Evolutionary conservation across 2,797 vertebrate genomes (phyloP), one percentile per base, ranked within the genome.

Genomic region (Cirrhinus molitorella): DNA sequence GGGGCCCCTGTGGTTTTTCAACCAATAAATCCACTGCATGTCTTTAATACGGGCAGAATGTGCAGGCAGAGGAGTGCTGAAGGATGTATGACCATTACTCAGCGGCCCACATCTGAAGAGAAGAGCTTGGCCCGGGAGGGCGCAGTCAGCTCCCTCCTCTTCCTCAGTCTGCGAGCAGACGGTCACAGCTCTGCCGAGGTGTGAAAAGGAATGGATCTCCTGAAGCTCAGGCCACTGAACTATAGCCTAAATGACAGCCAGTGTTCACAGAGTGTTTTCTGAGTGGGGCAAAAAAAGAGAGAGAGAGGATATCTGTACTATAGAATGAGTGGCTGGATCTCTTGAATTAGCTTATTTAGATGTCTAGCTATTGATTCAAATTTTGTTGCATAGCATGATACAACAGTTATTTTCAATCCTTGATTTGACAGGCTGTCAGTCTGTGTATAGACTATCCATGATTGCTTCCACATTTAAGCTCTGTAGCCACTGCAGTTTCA

Each of bases 31-130:
- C 91, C 88, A 93, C 89, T 82, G 87, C 91, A 92, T 91, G 90
- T 93, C 93, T 94, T 94, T 93, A 94, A 93, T 95, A 92, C 85
- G 87, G 91, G 92, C 92, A 92, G 90, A 91, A 94, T 92, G 92
- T 93, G 92, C 91, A 90, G 90, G 85, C 85, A 92, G 90, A 92
- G 86, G 87, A 92, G 89, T 91, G 88, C 89, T 90, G 91, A 93
- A 87, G 90, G 94, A 94, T 93, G 90, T 92, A 91, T 65, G 87
- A 90, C 87, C 90, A 94, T 94, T 93, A 93, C 87, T 94, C 93
- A 93, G 86, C 81, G 85, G 87, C 86, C 92, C 92, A 95, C 92
- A 94, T 94, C 91, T 92, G 90, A 94, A 63, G 91, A 88, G 84
- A 88, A 85, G 61, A 89, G 83, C 86, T 61, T 76, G 43, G 79